Base-by-base conservation (phyloP, 1,140 invertebrate genomes). In the Holotrichia oblita region DNA sequence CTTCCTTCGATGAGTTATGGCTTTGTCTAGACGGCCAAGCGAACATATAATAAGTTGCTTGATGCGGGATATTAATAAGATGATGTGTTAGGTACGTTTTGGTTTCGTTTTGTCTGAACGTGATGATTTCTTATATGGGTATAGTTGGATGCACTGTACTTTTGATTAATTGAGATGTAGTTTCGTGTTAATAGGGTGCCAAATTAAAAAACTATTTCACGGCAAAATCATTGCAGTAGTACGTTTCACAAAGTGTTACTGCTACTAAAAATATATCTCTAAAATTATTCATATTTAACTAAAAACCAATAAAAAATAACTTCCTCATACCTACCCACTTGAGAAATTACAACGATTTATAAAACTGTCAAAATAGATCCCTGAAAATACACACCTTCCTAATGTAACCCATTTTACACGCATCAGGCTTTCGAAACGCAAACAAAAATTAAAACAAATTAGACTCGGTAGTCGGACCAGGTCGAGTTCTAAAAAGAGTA, bases 391-490 rank as follows among this genome's bases (percentile, higher is more conserved):
- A 27, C 17, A 34, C 10, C 22, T 48, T 17, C 10, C 44, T 17
- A 17, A 14, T 48, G 44, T 48, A 10, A 10, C 22, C 27, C 10
- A 69, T 69, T 69, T 69, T 69, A 69, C 61, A 69, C 61, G 61
- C 61, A 69, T 22, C 61, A 10, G 7, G 17, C 22, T 34, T 14
- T 34, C 61, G 61, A 34, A 27, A 69, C 61, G 27, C 61, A 69
- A 69, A 69, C 20, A 24, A 34, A 69, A 69, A 24, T 27, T 69
- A 27, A 69, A 69, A 69, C 61, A 34, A 69, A 69, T 69, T 69
- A 69, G 61, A 69, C 9, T 69, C 61, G 61, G 61, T 69, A 69
- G 61, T 69, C 27, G 24, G 61, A 27, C 20, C 61, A 69, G 61
- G 2, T 34, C 61, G 61, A 69, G 61, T 69, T 14, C n/a, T 55